Evolutionary conservation across 1,140 invertebrate genomes (phyloP).

Genomic region (Drosophila ercepeae): DNA sequence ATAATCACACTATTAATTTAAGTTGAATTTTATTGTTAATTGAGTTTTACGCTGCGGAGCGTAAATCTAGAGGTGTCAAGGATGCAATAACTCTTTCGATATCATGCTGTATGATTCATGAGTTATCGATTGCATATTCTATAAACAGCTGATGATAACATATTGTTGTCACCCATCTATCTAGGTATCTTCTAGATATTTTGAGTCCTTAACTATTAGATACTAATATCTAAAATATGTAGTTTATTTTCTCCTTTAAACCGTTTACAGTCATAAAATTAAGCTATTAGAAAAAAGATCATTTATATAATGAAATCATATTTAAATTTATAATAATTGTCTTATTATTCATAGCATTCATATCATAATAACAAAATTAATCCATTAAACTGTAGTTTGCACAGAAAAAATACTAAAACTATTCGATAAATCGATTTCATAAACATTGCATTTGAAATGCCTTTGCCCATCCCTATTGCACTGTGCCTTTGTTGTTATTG

Average conservation of each 20-base stretch:
- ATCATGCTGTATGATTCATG: slow-evolving; percentile 10
- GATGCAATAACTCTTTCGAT: slow-evolving; percentile 20
- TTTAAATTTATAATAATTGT: no score
- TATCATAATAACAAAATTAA: no score
- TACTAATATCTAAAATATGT: not conserved
- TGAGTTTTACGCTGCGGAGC: slow-evolving; percentile 46
- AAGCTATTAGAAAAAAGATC: no score
- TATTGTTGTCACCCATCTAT: not conserved
- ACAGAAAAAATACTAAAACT: not conserved
- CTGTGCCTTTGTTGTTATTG: slow-evolving; percentile 13
- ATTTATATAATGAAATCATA: no score
- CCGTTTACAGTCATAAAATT: no score
- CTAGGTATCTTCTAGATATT: no score
- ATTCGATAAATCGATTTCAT: not conserved
- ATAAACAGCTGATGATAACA: not conserved
- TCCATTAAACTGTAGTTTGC: no score
- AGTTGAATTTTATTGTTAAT: slow-evolving; percentile 53
- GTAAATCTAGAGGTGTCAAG: slow-evolving; percentile 35
- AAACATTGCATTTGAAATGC: not conserved
- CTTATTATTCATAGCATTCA: no score
- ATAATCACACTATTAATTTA: slow-evolving; percentile 53
- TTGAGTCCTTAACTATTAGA: not conserved
- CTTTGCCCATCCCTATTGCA: slow-evolving; percentile 1
- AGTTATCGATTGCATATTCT: slow-evolving; percentile 2
- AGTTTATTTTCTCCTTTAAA: no score